Conservation (phyloP, 1,140 invertebrate species). For the Planococcus citri region DNA sequence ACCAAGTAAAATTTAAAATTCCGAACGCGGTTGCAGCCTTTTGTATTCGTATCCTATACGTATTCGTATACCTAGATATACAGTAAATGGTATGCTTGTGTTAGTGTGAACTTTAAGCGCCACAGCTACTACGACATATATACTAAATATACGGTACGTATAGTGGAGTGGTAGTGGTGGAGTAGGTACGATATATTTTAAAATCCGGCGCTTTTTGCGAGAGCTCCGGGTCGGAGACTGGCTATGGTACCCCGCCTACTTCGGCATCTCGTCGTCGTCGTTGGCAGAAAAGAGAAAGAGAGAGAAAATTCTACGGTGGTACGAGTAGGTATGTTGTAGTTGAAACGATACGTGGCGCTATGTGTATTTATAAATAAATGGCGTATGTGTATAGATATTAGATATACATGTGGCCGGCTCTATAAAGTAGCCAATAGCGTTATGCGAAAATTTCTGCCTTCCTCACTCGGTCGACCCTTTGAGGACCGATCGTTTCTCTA, state of each 20-base stretch:
- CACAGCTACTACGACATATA: too few relatives aligned
- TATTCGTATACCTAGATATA: too few relatives aligned
- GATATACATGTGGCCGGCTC: background rate
- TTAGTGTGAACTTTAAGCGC: too few relatives aligned
- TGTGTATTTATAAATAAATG: background rate
- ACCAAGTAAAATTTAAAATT: conserved; percentile 18
- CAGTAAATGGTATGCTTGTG: too few relatives aligned
- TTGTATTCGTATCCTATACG: too few relatives aligned
- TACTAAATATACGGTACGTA: too few relatives aligned
- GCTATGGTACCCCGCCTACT: too few relatives aligned
- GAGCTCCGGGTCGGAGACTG: background rate
- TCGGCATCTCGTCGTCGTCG: too few relatives aligned
- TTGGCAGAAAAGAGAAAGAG: too few relatives aligned
- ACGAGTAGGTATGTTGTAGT: too few relatives aligned
- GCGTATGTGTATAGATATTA: background rate
- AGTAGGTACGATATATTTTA: background rate
- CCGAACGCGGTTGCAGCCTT: background rate
- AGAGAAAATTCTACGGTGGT: too few relatives aligned
- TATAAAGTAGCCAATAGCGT: background rate
- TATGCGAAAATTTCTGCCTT: background rate
- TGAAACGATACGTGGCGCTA: background rate
- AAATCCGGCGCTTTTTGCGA: background rate
- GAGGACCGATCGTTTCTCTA: conserved; percentile 5
- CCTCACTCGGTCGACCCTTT: background rate
- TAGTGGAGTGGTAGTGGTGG: too few relatives aligned